A percentile compares a stretch with the other conserved stretches of the same genome.
These are phyloP conservation scores for Dermatemys mawii DNA, from an alignment of 2,113 vertebrate genomes.

Conservation along the genomic window DNA sequence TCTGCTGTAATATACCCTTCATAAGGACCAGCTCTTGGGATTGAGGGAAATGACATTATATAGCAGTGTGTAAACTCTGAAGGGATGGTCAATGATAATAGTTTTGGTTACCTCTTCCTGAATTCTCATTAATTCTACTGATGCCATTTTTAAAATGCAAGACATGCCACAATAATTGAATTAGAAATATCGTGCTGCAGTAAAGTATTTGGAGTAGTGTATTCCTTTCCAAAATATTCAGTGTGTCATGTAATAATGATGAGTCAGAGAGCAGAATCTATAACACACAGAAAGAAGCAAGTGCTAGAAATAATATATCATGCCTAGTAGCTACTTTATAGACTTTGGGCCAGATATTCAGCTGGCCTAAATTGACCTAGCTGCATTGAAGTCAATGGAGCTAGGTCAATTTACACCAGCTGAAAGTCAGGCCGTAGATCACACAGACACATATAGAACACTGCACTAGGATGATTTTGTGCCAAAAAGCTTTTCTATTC, in stretches of 20 bases:
- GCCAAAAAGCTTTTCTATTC: constrained; percentile 25
- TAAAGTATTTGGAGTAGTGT: not conserved
- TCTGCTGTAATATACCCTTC: not conserved
- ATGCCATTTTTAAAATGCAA: not conserved
- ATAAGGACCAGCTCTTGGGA: not conserved
- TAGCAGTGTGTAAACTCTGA: not conserved
- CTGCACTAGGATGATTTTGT: not conserved
- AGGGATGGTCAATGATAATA: not conserved
- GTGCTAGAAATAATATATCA: not conserved
- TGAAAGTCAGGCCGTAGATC: not conserved
- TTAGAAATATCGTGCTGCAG: not conserved
- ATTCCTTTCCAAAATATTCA: not conserved
- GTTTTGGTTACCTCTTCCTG: not conserved
- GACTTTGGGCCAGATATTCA: not conserved
- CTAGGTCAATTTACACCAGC: not conserved
- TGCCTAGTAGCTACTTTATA: not conserved
- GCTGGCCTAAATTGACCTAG: not conserved
- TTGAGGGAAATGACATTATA: not conserved
- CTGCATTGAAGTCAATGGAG: not conserved
- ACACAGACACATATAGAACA: not conserved
- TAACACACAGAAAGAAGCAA: not conserved
- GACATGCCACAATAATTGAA: not conserved
- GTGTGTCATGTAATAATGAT: not conserved
- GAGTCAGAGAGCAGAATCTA: not conserved
- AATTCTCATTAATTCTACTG: not conserved